Evolutionary conservation across 1,140 invertebrate genomes (phyloP), one percentile per base, ranked within the genome.

Genomic region (Scaptodrosophila lebanonensis): DNA sequence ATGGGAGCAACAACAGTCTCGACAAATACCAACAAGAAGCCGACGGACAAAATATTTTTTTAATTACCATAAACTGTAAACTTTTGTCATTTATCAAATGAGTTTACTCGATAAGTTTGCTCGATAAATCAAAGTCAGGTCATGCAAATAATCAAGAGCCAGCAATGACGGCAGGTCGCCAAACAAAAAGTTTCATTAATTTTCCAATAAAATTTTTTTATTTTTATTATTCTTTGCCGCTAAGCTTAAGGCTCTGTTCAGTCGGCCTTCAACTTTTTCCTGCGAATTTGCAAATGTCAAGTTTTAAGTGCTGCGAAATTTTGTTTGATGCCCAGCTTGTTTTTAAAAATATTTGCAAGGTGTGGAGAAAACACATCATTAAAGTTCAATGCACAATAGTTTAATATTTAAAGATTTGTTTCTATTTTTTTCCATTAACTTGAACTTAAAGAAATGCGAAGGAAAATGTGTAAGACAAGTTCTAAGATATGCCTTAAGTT

Each of bases 21-120:
- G 39, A 25, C 48, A 32, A 39, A 36, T 7, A 17, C 11, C 17
- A 30, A 45, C n/a, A 33, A 47, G 53, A 18, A 35, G 29, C 43
- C 20, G 42, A n/a, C n/a, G n/a, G n/a, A 47, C 29, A 35, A 56
- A 51, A 38, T 35, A 44, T 45, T 72, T 71, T 71, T 76, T 77
- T 77, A 77, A 79, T 77, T 77, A 68, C 50, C 64, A 71, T 67
- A 60, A 68, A 47, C 63, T 58, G 53, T 62, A 70, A 77, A 77
- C 67, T 77, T 77, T 79, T 54, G 58, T 77, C 72, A 77, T 77
- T 77, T 72, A 79, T 77, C 72, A 77, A 77, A 36, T 20, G 38
- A 49, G 22, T 38, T 27, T 36, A 35, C 22, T 44, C 69, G 58
- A 77, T 64, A 71, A 76, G 50, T 60, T 57, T n/a, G n/a, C n/a